Percentiles rank a stretch among this genome's conserved stretches.
Conservation (phyloP, 2,797 vertebrate species). For the Melanotaenia pygmaea region DNA sequence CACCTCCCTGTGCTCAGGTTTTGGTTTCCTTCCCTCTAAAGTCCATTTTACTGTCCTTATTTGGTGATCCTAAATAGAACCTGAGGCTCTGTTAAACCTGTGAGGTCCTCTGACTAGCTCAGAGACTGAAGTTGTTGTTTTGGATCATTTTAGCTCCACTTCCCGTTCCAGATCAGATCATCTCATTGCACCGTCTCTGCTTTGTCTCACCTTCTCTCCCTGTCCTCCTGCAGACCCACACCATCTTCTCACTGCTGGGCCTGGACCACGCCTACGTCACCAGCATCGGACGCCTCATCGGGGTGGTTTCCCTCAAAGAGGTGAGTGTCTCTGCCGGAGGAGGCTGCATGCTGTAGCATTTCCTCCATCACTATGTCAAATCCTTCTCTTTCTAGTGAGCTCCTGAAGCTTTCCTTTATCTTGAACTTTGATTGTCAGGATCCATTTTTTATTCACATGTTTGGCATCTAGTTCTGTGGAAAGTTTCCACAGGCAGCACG, state of each 20-base stretch:
- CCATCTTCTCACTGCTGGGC: slow-evolving; percentile 94
- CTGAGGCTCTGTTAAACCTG: too few relatives aligned
- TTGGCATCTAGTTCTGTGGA: not conserved
- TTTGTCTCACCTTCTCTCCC: slow-evolving; percentile 1
- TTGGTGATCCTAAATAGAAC: too few relatives aligned
- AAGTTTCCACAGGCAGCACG: slow-evolving; percentile 8
- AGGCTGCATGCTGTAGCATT: not conserved
- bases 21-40: too few relatives aligned
- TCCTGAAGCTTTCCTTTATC: not conserved
- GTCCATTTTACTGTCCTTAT: too few relatives aligned
- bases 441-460: not conserved
- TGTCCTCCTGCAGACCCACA: slow-evolving; percentile 87
- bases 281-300: slow-evolving; percentile 94
- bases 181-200: not conserved
- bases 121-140: not conserved
- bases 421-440: not conserved
- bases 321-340: slow-evolving; percentile 71
- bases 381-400: not conserved
- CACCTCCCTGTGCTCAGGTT: too few relatives aligned
- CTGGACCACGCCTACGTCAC: slow-evolving; percentile 96
- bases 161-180: slow-evolving; percentile 14
- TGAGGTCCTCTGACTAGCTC: too few relatives aligned
- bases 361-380: not conserved
- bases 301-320: slow-evolving; percentile 95
- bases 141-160: slow-evolving; percentile 35